phyloP scores from a whole-genome alignment of 2,888 invertebrate species.

The Drymonia ruficornis region DNA sequence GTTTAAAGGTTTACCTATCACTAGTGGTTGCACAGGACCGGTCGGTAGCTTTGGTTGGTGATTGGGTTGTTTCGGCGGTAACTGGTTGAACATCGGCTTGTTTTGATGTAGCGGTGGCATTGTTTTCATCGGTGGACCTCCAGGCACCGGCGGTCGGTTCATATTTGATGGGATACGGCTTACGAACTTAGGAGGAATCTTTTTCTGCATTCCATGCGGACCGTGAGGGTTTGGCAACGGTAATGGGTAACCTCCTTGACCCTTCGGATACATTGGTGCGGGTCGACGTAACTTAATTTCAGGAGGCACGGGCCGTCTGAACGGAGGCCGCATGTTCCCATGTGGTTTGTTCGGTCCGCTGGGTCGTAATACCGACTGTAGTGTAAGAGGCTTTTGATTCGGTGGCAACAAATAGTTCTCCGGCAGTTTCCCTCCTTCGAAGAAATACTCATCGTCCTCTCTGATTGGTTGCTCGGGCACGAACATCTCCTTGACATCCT shows the following conservation, averaged over 20 bases:
- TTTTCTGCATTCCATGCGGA: slow-evolving; percentile 54
- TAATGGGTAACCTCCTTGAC: slow-evolving; percentile 61
- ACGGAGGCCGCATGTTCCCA: slow-evolving; percentile 64
- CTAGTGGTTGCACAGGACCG: slow-evolving; percentile 51
- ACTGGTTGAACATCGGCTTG: slow-evolving; percentile 38
- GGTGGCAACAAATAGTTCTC: slow-evolving; percentile 66
- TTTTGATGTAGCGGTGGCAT: slow-evolving; percentile 22
- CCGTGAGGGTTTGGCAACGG: slow-evolving; percentile 64
- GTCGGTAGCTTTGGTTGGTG: slow-evolving; percentile 41
- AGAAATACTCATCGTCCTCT: slow-evolving; percentile 69
- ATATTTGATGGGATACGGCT: slow-evolving; percentile 53
- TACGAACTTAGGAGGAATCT: slow-evolving; percentile 41
- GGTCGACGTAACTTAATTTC: slow-evolving; percentile 77
- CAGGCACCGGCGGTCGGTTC: slow-evolving; percentile 50
- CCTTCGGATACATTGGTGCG: slow-evolving; percentile 56
- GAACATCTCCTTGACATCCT: slow-evolving; percentile 63
- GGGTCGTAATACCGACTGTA: slow-evolving; percentile 76
- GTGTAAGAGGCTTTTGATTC: slow-evolving; percentile 71
- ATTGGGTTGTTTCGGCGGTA: slow-evolving; percentile 36
- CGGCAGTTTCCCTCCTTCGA: slow-evolving; percentile 60
- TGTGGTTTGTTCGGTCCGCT: slow-evolving; percentile 54
- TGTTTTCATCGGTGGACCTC: slow-evolving; percentile 64
- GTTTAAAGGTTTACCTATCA: slow-evolving; percentile 61
- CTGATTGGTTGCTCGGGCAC: slow-evolving; percentile 64
- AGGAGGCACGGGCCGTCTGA: slow-evolving; percentile 72